A percentile compares a stretch with the other conserved stretches of the same genome.
Evolutionary conservation across 1,140 invertebrate species (phyloP).

Genomic region (Uloborus diversus): DNA sequence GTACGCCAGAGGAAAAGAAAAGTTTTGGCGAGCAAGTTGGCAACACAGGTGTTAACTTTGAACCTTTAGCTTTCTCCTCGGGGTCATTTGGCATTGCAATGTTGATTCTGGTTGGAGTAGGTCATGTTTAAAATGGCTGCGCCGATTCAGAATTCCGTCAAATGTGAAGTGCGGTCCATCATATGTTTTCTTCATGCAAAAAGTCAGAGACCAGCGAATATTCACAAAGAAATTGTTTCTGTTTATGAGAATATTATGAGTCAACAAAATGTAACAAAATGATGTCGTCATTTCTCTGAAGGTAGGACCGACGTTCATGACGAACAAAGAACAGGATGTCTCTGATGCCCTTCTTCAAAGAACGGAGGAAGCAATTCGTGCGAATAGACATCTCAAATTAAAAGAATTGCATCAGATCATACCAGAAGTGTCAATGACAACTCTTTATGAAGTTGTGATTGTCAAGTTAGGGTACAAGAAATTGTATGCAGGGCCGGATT

Average conservation of each 20-base stretch:
- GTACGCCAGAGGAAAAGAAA: too few species aligned
- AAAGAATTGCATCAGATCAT: background rate
- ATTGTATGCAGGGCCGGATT: too few species aligned
- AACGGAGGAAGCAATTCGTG: background rate
- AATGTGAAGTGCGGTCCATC: background rate
- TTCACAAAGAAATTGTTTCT: constrained; percentile 1
- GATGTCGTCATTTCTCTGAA: background rate
- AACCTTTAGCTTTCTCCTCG: too few species aligned
- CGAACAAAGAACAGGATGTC: background rate
- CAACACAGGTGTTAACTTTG: too few species aligned
- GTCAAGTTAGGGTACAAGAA: background rate
- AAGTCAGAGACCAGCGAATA: background rate
- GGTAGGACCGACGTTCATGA: background rate
- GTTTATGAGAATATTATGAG: background rate
- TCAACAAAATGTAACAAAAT: background rate
- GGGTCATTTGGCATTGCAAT: too few species aligned
- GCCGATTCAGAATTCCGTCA: background rate
- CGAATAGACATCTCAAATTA: background rate
- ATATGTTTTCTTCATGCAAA: background rate
- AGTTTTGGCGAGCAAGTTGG: too few species aligned
- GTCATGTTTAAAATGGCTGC: background rate
- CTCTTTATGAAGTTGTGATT: background rate
- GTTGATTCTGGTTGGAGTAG: background rate
- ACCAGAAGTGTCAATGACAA: constrained; percentile 1
- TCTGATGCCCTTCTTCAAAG: background rate